A percentile compares a stretch with the other conserved stretches of the same genome.
Conservation (phyloP, 2,888 invertebrate genomes). For the Chrysolina oricalcia region DNA sequence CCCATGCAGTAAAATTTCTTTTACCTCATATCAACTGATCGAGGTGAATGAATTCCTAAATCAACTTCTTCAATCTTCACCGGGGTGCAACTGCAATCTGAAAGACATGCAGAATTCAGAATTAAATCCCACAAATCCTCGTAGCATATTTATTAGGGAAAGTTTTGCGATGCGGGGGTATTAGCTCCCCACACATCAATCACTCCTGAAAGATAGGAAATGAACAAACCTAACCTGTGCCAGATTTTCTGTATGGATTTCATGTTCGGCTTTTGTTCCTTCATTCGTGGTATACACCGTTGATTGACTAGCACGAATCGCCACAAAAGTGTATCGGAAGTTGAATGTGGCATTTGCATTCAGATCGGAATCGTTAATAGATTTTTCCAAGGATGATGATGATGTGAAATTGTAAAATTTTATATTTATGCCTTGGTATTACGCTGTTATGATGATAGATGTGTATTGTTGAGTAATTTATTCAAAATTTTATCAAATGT, state of each 20-base stretch:
- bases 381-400: constrained; percentile 1
- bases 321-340: constrained; percentile 22
- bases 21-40: no score
- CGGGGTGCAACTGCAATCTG: constrained; percentile 5
- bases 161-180: constrained; percentile 55
- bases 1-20: no score
- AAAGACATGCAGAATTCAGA: constrained; percentile 3
- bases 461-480: no score
- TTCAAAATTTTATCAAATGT: no score
- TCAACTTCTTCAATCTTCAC: constrained; percentile 2
- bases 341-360: constrained; percentile 37
- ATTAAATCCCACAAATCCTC: constrained; percentile 55
- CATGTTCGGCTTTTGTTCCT: constrained; percentile 63
- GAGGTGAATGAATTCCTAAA: background rate
- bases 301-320: constrained; percentile 64
- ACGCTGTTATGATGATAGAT: no score
- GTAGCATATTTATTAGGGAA: constrained; percentile 60
- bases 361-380: background rate
- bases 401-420: background rate
- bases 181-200: constrained; percentile 68
- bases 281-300: constrained; percentile 52
- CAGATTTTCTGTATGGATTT: constrained; percentile 65
- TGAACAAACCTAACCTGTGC: constrained; percentile 70
- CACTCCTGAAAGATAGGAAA: constrained; percentile 72
- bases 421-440: no score